phyloP scores from a whole-genome alignment of 2,888 invertebrate species.

The Phalera bucephala region DNA sequence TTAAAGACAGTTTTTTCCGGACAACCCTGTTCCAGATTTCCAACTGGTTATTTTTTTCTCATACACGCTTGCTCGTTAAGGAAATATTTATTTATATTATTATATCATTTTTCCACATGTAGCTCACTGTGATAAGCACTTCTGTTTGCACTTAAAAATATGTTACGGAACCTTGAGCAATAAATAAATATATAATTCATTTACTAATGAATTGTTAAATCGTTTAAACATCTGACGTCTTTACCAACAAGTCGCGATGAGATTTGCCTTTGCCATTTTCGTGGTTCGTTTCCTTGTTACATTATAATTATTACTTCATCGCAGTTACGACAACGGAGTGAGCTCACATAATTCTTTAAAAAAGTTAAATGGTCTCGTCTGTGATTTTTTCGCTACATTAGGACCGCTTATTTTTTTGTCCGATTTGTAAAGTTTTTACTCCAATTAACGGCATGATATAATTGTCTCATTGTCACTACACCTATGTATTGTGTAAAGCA shows the following conservation, averaged over 20 bases:
- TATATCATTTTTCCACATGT: too few relatives aligned
- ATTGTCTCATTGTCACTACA: too few relatives aligned
- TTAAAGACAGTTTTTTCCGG: too few relatives aligned
- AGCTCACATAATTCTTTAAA: constrained; percentile 11
- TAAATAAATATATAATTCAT: background rate
- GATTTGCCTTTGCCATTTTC: constrained; percentile 8
- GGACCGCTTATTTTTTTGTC: background rate
- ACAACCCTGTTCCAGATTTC: too few relatives aligned
- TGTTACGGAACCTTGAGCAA: constrained; percentile 1
- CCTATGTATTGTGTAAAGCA: too few relatives aligned
- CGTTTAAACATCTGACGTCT: constrained; percentile 2
- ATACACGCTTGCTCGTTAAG: too few relatives aligned
- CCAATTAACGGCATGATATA: too few relatives aligned
- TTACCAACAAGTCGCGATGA: constrained; percentile 5
- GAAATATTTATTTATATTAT: too few relatives aligned
- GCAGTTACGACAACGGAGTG: constrained; percentile 6
- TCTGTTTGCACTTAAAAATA: background rate
- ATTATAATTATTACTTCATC: constrained; percentile 20
- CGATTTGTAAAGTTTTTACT: too few relatives aligned
- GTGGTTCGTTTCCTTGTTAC: constrained; percentile 20
- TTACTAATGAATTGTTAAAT: constrained; percentile 2
- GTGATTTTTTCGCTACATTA: constrained; percentile 5
- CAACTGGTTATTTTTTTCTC: too few relatives aligned
- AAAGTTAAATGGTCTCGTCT: constrained; percentile 7
- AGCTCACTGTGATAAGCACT: too few relatives aligned